phyloP scores from a whole-genome alignment of 1,140 invertebrate genomes.

The Leptinotarsa texana region DNA sequence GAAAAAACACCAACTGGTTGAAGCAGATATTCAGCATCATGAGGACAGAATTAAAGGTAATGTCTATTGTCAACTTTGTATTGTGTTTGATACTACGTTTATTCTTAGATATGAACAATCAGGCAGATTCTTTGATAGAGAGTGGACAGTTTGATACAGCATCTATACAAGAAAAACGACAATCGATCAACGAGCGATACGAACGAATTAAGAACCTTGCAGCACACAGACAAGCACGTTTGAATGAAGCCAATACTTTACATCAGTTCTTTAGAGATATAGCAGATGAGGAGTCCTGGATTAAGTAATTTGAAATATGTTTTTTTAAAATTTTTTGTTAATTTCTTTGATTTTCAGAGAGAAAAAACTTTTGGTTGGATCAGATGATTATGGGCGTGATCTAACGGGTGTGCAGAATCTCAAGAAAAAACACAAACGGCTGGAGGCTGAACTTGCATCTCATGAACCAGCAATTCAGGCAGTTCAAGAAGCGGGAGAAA shows the following conservation, averaged over 20 bases:
- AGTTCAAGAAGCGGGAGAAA: conserved; percentile 94
- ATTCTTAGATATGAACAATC: conserved; percentile 81
- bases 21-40: conserved; percentile 95
- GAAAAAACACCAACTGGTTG: conserved; percentile 98
- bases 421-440: conserved; percentile 96
- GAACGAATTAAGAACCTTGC: conserved; percentile 91
- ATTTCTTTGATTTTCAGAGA: conserved; percentile 64
- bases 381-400: conserved; percentile 97
- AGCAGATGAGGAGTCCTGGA: conserved; percentile 99
- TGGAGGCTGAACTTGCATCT: conserved; percentile 93
- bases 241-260: conserved; percentile 95
- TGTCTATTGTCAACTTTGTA: too few relatives aligned
- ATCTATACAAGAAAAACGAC: conserved; percentile 89
- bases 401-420: conserved; percentile 97
- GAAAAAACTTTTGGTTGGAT: conserved; percentile 96
- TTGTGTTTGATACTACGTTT: too few relatives aligned
- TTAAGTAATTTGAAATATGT: conserved; percentile 69
- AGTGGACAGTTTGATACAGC: conserved; percentile 93
- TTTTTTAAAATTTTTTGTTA: background rate
- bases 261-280: conserved; percentile 99
- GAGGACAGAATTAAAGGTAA: conserved; percentile 92
- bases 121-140: conserved; percentile 92
- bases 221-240: conserved; percentile 84
- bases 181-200: conserved; percentile 93
- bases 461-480: conserved; percentile 97